A percentile compares a stretch with the other conserved stretches of the same genome.
phyloP scores from a whole-genome alignment of 2,113 vertebrate genomes.

The Vidua macroura region DNA sequence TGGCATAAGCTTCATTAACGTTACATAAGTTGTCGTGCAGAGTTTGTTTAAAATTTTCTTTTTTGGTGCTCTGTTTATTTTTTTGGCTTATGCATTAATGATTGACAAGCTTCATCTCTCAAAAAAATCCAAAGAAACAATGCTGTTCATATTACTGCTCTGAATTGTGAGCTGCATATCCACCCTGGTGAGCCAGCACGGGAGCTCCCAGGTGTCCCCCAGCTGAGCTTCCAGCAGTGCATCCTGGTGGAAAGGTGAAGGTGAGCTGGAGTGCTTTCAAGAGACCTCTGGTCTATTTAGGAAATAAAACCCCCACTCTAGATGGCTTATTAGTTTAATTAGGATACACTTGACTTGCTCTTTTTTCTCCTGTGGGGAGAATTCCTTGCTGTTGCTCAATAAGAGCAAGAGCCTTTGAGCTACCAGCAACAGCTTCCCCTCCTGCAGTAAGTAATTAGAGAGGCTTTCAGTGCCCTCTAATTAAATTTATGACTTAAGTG shows the following conservation, averaged over 20 bases:
- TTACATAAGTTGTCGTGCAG: neutral
- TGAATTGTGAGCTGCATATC: neutral
- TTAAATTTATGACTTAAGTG: slow-evolving; percentile 16
- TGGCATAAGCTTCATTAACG: neutral
- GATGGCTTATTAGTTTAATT: neutral
- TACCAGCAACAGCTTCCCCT: neutral
- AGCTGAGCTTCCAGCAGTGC: neutral
- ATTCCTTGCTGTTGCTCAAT: neutral
- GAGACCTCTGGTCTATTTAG: neutral
- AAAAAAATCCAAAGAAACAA: neutral
- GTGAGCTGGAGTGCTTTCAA: neutral
- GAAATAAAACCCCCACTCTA: neutral
- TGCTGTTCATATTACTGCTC: neutral
- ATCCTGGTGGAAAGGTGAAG: neutral
- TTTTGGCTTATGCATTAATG: neutral
- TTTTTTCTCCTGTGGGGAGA: neutral
- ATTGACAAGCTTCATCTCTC: neutral
- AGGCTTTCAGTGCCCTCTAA: slow-evolving; percentile 9
- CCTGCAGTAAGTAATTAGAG: slow-evolving; percentile 14
- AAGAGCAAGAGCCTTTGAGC: neutral
- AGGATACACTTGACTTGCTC: neutral
- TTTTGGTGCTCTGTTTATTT: neutral
- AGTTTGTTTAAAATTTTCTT: neutral
- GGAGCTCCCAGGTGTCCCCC: neutral
- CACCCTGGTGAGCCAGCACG: neutral